Conservation (phyloP, 2,113 vertebrate genomes). For the Calidris pygmaea region DNA sequence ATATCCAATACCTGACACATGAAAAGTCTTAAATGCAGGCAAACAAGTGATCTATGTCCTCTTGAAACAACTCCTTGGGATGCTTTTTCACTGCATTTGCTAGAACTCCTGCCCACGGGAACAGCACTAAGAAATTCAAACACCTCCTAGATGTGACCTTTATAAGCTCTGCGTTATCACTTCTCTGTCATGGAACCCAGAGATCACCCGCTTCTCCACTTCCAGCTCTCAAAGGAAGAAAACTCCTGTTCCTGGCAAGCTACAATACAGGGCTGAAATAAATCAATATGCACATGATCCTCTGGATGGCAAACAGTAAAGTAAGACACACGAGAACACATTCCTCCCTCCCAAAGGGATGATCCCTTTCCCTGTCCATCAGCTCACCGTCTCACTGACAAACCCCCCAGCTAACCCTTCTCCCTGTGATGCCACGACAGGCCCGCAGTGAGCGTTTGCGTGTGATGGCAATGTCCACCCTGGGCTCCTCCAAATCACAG, state of each 20-base stretch:
- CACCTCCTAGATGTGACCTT: background rate
- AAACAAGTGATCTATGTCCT: background rate
- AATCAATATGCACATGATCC: accelerated
- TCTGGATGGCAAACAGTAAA: background rate
- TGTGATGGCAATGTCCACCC: accelerated
- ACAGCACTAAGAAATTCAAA: background rate
- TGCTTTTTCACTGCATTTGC: too few species aligned
- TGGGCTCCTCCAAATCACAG: background rate
- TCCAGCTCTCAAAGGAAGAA: background rate
- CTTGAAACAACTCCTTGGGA: background rate
- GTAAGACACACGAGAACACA: background rate
- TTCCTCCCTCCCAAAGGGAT: background rate
- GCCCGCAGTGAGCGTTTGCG: background rate
- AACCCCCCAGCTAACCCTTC: background rate
- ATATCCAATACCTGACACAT: background rate
- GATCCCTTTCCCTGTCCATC: background rate
- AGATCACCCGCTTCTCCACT: background rate
- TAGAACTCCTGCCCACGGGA: too few species aligned
- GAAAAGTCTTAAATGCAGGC: background rate
- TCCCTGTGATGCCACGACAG: background rate
- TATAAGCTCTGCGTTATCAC: background rate
- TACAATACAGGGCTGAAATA: background rate
- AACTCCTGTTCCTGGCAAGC: background rate
- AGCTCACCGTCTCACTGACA: background rate
- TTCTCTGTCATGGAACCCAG: background rate